Evolutionary conservation across 2,113 vertebrate species (phyloP), one percentile per base, ranked within the genome.

Genomic region (Antennarius striatus): DNA sequence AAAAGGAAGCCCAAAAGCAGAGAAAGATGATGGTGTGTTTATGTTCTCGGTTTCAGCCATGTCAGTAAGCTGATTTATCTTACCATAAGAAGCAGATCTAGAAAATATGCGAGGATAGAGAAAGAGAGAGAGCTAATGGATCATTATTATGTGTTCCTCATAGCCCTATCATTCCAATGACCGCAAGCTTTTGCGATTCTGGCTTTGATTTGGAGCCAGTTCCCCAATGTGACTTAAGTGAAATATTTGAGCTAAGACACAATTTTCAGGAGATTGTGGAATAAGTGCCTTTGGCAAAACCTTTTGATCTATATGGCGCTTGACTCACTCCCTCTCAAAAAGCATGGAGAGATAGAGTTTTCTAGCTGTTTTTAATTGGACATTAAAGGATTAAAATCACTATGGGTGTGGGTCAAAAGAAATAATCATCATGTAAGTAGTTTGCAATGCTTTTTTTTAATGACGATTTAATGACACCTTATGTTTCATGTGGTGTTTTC

Each of bases 281-380:
- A 70, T 83, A 86, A 90, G 88, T 85, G 89, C 83, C 86, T 82
- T 65, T 59, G 75, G 81, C 78, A 82, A 82, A 74, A 78, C 73
- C 68, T 85, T 85, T 83, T 70, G 80, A 88, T 88, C 86, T 84
- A 74, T 81, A 73, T 78, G 78, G 64, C 80, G 84, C 84, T 89
- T 87, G 79, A 86, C 81, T 81, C 70, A 68, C 42, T 66, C 32
- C 51, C 55, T 74, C 68, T 70, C 54, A 36, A 36, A 36, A 36
- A 36, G 32, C 32, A 36, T 3, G 39, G 7, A 73, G 30, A 16
- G 39, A 51, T 17, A 42, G 12, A 52, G 52, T 71, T 59, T 65
- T 73, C 17, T 68, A 17, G 17, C 60, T 49, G 16, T 68, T 63
- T 48, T 64, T 74, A 46, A 71, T 77, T 80, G 47, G 39, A 22